phyloP scores from a whole-genome alignment of 2,797 vertebrate genomes.

The Oryzias dopingdopingensis region DNA sequence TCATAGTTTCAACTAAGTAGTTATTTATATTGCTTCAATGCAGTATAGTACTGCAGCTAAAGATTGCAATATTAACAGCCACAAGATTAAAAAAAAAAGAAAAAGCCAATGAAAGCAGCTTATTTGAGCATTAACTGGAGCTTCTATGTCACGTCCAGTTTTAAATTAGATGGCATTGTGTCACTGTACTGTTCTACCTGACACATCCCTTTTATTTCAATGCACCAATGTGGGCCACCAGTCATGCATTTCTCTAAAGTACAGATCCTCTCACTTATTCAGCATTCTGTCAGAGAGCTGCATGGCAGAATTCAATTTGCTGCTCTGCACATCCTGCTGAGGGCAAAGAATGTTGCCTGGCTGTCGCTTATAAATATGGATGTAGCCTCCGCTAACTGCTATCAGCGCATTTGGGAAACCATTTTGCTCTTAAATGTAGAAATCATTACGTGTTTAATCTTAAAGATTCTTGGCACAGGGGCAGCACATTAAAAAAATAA shows the following conservation, averaged over 20 bases:
- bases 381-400: conserved; percentile 64
- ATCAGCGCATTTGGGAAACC: conserved; percentile 62
- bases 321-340: conserved; percentile 68
- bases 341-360: conserved; percentile 66
- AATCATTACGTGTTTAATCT: conserved; percentile 51
- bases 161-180: conserved; percentile 52
- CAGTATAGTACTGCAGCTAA: conserved; percentile 15
- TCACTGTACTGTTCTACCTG: conserved; percentile 47
- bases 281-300: conserved; percentile 76
- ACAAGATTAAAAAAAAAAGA: conserved; percentile 8
- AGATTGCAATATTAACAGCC: conserved; percentile 28
- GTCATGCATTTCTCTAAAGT: conserved; percentile 72
- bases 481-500: conserved; percentile 34
- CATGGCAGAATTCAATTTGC: conserved; percentile 77
- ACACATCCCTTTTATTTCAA: conserved; percentile 66
- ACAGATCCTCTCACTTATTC: conserved; percentile 77
- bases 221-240: conserved; percentile 51
- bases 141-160: conserved; percentile 38
- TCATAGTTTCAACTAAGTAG: conserved; percentile 45
- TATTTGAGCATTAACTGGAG: conserved; percentile 26
- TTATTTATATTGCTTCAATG: conserved; percentile 31
- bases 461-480: conserved; percentile 33
- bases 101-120: conserved; percentile 26
- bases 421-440: conserved; percentile 45
- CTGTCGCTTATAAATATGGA: conserved; percentile 77